Conservation (phyloP, 1,140 invertebrate species). For the Pectinophora gossypiella region DNA sequence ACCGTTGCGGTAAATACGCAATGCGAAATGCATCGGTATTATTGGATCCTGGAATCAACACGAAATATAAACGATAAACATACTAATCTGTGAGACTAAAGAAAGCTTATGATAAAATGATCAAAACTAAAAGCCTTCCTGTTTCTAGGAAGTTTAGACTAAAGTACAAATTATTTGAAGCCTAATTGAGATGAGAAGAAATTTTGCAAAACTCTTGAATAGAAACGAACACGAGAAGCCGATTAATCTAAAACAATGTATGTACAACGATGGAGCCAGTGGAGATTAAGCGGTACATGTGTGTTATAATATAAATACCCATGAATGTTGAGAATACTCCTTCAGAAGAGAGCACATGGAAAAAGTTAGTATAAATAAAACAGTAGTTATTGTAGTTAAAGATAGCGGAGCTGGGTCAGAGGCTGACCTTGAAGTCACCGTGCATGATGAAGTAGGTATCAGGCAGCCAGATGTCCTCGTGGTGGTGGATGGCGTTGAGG, state of each 20-base stretch:
- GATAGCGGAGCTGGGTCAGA: background rate
- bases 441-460: slow-evolving; percentile 97
- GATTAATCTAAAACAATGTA: slow-evolving; percentile 2
- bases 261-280: slow-evolving; percentile 1
- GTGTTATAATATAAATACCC: slow-evolving; percentile 31
- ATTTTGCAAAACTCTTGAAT: background rate
- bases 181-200: background rate
- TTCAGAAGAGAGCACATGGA: slow-evolving; percentile 21
- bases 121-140: background rate
- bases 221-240: background rate
- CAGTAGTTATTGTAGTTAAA: background rate
- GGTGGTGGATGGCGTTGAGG: slow-evolving; percentile 93
- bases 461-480: slow-evolving; percentile 92
- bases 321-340: slow-evolving; percentile 37
- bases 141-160: background rate
- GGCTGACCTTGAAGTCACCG: slow-evolving; percentile 87
- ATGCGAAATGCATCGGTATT: slow-evolving; percentile 92
- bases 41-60: slow-evolving; percentile 81
- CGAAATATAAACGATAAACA: background rate
- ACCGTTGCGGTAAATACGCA: slow-evolving; percentile 92
- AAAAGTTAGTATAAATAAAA: background rate
- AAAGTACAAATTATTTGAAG: background rate
- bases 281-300: slow-evolving; percentile 15
- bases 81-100: background rate
- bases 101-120: background rate